Percentiles rank a stretch among this genome's conserved stretches.
Conservation (phyloP, 53 echinoderm and acorn worm species). For the Arbacia lixula region DNA sequence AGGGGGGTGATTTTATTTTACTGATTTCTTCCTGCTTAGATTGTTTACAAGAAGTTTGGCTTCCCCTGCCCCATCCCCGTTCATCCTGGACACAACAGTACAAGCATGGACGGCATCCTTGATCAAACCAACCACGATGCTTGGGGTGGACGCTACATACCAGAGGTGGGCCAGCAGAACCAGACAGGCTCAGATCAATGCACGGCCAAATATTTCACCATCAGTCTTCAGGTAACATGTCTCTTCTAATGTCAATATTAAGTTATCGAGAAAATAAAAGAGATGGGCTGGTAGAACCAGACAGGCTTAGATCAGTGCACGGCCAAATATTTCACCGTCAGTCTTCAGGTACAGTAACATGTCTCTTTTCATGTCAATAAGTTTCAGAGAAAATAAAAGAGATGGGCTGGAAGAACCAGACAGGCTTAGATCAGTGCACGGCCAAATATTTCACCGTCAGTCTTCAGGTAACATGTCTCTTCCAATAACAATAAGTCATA, state of each 20-base stretch:
- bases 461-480: constrained; percentile 72
- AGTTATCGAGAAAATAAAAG: no score
- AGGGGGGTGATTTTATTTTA: no score
- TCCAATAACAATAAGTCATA: no score
- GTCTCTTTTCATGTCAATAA: no score
- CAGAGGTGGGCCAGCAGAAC: neutral
- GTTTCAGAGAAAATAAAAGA: no score
- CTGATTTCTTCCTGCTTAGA: constrained; percentile 54
- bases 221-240: constrained; percentile 77
- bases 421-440: constrained; percentile 49
- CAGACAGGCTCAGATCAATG: constrained; percentile 48
- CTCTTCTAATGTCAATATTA: no score
- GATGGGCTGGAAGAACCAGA: neutral
- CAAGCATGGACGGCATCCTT: no score
- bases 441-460: constrained; percentile 71
- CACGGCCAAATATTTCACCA: constrained; percentile 62
- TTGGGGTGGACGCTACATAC: neutral
- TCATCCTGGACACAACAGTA: neutral
- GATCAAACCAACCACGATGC: no score
- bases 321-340: no score
- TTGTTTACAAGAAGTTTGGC: constrained; percentile 83
- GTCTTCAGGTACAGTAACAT: no score
- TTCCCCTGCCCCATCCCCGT: constrained; percentile 83
- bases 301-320: no score
- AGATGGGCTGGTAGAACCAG: no score